These are phyloP conservation scores for Sebastes variabilis DNA, from an alignment of 2,797 vertebrate genomes.

Conservation along the genomic window DNA sequence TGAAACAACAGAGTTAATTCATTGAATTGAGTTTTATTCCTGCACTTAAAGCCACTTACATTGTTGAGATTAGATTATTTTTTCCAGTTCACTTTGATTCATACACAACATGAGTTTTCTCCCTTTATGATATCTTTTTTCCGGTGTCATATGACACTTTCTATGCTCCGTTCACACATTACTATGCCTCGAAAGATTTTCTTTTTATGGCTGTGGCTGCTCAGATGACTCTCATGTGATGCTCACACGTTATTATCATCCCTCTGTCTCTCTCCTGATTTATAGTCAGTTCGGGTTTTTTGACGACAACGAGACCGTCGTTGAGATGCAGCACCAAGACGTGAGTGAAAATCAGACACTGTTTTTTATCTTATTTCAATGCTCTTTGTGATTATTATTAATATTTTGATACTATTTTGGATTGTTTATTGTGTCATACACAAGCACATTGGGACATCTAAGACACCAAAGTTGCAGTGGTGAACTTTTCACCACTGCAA, in stretches of 20 bases:
- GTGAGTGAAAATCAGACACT: slow-evolving; percentile 76
- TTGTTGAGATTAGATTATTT: neutral
- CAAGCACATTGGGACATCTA: neutral
- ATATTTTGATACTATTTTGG: neutral
- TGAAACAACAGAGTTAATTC: neutral
- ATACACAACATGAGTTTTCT: neutral
- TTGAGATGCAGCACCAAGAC: slow-evolving; percentile 88
- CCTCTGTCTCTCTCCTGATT: neutral
- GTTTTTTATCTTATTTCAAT: neutral
- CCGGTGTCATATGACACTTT: neutral
- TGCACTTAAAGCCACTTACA: neutral
- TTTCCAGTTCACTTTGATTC: neutral
- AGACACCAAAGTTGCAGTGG: neutral
- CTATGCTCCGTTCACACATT: neutral
- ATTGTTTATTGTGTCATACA: neutral
- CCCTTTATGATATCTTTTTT: neutral
- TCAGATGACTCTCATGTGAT: slow-evolving; percentile 50
- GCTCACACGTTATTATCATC: neutral
- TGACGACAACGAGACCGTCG: slow-evolving; percentile 88
- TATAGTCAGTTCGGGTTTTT: slow-evolving; percentile 93
- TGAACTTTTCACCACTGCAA: neutral
- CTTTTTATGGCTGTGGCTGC: neutral
- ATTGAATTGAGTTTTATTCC: neutral
- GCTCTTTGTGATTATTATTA: neutral
- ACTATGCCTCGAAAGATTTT: neutral